phyloP scores from a whole-genome alignment of 2,888 invertebrate genomes.

The Quadroppia sp. region DNA sequence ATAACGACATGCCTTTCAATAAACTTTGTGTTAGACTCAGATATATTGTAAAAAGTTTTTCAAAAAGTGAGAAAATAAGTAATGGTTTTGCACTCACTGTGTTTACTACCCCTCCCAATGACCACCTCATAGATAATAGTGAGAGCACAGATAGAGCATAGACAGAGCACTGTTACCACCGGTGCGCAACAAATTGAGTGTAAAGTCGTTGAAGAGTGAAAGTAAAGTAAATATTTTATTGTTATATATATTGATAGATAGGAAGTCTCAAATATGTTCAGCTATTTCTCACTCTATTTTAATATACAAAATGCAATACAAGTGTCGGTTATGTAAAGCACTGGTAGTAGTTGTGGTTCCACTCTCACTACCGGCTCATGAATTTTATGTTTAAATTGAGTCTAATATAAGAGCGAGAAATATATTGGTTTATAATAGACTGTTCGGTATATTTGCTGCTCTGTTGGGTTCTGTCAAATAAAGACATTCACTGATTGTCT shows the following conservation, averaged over 20 bases:
- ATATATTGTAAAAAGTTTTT: slow-evolving; percentile 18
- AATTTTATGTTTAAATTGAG: slow-evolving; percentile 4
- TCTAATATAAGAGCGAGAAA: neutral
- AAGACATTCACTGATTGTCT: slow-evolving; percentile 3
- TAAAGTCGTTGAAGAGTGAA: slow-evolving; percentile 24
- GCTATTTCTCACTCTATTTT: neutral
- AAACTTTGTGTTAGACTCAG: slow-evolving; percentile 13
- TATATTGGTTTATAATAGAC: neutral
- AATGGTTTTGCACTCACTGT: slow-evolving; percentile 17
- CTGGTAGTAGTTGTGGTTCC: neutral
- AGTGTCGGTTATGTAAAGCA: neutral
- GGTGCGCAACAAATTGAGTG: slow-evolving; percentile 22
- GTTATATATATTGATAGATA: slow-evolving; percentile 7
- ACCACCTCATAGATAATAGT: slow-evolving; percentile 1
- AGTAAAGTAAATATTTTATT: slow-evolving; percentile 31
- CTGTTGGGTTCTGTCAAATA: slow-evolving; percentile 9
- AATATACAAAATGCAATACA: neutral
- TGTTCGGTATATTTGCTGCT: slow-evolving; percentile 15
- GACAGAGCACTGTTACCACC: neutral
- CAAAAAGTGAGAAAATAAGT: slow-evolving; percentile 29
- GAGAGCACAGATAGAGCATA: neutral
- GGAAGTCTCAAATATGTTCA: neutral
- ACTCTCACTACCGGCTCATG: neutral
- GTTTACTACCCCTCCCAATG: slow-evolving; percentile 30
- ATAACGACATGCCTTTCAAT: slow-evolving; percentile 29